These are phyloP conservation scores for Pholis gunnellus DNA, from an alignment of 2,113 vertebrate genomes.

Conservation along the genomic window DNA sequence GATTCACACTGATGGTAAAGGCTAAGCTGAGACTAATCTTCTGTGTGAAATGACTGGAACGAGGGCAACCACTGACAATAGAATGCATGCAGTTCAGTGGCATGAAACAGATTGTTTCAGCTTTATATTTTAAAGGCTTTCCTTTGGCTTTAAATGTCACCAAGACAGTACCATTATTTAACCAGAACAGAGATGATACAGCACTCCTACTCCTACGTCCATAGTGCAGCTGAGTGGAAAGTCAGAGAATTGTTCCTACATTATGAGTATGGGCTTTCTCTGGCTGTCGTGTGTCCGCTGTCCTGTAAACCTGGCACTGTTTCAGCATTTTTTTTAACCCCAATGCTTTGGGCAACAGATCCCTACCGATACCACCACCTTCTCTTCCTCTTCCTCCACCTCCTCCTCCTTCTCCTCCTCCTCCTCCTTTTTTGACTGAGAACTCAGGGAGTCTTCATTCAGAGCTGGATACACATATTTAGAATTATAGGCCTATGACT, in stretches of 20 bases:
- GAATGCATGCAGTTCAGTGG: not conserved
- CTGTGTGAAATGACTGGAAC: slow-evolving; percentile 17
- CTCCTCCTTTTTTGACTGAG: not conserved
- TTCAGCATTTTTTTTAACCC: slow-evolving; percentile 37
- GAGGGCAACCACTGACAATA: not conserved
- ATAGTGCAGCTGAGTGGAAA: slow-evolving; percentile 33
- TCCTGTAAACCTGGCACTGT: slow-evolving; percentile 29
- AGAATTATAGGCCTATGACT: slow-evolving; percentile 12
- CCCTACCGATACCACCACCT: not conserved
- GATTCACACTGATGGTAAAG: slow-evolving; percentile 40
- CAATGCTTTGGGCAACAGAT: slow-evolving; percentile 2
- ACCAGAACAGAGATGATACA: slow-evolving; percentile 46
- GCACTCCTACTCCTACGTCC: slow-evolving; percentile 37
- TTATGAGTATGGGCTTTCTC: slow-evolving; percentile 11
- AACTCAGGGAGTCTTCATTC: slow-evolving; percentile 17
- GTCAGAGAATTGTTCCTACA: slow-evolving; percentile 14
- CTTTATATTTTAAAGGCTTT: slow-evolving; percentile 14
- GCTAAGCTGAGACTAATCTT: slow-evolving; percentile 25
- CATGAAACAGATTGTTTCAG: slow-evolving; percentile 9
- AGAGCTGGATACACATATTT: slow-evolving; percentile 19
- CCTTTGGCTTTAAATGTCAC: slow-evolving; percentile 38
- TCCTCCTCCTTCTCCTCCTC: not conserved
- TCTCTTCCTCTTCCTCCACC: not conserved
- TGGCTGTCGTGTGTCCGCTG: slow-evolving; percentile 7
- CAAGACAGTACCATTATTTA: slow-evolving; percentile 15